Evolutionary conservation across 2,113 vertebrate genomes (phyloP).

Genomic region (Trochalopteron elliotii): DNA sequence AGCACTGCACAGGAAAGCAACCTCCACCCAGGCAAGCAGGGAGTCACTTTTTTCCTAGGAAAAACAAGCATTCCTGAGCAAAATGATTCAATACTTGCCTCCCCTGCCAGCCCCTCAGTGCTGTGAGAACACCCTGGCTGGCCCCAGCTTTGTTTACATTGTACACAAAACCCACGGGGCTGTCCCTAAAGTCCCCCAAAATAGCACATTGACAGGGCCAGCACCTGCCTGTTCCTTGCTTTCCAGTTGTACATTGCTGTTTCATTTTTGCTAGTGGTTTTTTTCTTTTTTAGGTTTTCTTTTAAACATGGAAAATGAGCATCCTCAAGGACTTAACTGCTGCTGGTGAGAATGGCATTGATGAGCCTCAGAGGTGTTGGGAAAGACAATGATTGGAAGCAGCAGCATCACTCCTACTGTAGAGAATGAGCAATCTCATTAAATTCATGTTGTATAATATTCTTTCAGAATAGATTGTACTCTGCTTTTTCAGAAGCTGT

Average conservation of each 20-base stretch:
- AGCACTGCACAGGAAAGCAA: neutral
- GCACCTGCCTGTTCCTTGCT: neutral
- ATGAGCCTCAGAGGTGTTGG: neutral
- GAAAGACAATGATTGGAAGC: neutral
- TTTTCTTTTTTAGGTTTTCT: slow-evolving; percentile 59
- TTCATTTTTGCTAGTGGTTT: neutral
- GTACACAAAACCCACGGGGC: neutral
- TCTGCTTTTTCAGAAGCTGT: neutral
- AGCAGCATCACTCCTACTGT: neutral
- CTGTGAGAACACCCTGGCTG: neutral
- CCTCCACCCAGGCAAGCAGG: neutral
- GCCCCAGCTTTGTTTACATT: neutral
- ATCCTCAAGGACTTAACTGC: neutral
- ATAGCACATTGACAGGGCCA: neutral
- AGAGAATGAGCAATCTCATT: neutral
- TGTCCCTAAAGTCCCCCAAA: neutral
- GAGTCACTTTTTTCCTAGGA: neutral
- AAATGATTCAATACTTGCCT: neutral
- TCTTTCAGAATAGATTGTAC: slow-evolving; percentile 11
- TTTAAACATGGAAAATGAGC: slow-evolving; percentile 72
- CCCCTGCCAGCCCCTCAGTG: neutral
- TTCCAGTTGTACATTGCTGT: neutral
- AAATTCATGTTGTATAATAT: neutral
- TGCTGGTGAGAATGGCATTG: neutral
- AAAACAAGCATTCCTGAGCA: slow-evolving; percentile 5